Base-by-base conservation (phyloP, 2,797 vertebrate genomes). In the Champsocephalus gunnari region DNA sequence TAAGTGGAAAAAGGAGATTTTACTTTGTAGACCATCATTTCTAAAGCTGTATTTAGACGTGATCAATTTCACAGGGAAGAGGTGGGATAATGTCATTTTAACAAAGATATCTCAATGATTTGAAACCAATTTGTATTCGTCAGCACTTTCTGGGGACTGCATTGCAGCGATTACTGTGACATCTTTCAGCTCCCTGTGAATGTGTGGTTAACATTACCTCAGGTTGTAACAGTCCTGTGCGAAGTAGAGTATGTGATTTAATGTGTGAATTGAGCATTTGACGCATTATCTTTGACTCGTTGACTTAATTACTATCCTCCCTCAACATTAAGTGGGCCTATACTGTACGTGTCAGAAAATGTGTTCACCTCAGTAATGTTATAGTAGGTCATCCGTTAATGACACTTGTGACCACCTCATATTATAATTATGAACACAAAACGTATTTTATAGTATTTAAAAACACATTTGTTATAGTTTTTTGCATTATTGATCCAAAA, bases 71-170 rank as follows among this genome's bases (percentile, higher is more conserved):
- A 38, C 10, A 51, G 11, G 2, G 34, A 13, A 21, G 9, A n/a
- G 41, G 43, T 17, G 12, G 49, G n/a, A 19, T 64, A n/a, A 55
- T 21, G 17, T 24, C 43, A 66, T 77, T 62, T 43, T 64, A 19
- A 61, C 9, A 44, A 56, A 32, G 38, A 53, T 21, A 53, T 73
- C 44, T 73, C 10, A 50, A 2, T 53, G 47, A 54, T 65, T 69
- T 63, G 32, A 55, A 74, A 54, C 48, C 19, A 7, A 51, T 53
- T n/a, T 2, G 58, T 57, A 34, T 17, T 55, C 32, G 43, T 73
- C 61, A 79, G 56, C 71, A 43, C 24, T 62, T 65, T 78, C 21
- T 47, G 21, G 65, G 12, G 9, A 1, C 48, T 60, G 63, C 58
- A 32, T 53, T 41, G 43, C 2, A 45, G 19, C 9, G n/a, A 49